phyloP scores from a whole-genome alignment of 2,888 invertebrate species.

The Limnephilus rhombicus region DNA sequence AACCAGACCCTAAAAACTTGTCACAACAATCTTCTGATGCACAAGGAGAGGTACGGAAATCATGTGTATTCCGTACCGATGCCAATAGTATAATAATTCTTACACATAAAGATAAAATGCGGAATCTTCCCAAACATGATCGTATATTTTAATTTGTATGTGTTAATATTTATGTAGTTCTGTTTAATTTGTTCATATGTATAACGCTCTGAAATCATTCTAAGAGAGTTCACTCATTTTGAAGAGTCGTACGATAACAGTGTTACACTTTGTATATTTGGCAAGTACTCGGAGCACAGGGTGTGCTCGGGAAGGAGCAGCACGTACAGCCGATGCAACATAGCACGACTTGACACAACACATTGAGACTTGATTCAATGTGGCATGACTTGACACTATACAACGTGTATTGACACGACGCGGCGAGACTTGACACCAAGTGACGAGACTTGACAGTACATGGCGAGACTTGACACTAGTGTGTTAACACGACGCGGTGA shows the following conservation, averaged over 20 bases:
- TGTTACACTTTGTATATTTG: constrained; percentile 14
- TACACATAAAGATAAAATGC: constrained; percentile 54
- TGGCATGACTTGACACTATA: background rate
- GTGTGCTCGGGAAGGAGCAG: background rate
- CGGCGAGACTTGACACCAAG: background rate
- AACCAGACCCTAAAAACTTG: background rate
- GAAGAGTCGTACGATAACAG: constrained; percentile 13
- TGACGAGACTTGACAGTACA: background rate
- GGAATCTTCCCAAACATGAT: constrained; percentile 48
- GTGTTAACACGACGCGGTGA: background rate
- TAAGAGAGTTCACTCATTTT: constrained; percentile 21
- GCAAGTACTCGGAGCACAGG: constrained; percentile 15
- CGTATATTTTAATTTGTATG: background rate
- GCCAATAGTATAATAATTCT: constrained; percentile 6
- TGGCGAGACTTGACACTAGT: background rate
- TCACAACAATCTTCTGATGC: background rate
- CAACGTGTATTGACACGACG: background rate
- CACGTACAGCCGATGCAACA: background rate
- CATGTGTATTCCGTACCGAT: background rate
- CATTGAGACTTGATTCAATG: background rate
- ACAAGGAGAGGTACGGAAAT: background rate
- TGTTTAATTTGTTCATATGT: constrained; percentile 8
- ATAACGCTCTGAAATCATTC: constrained; percentile 11
- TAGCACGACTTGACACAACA: background rate
- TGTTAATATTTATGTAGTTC: constrained; percentile 5